Evolutionary conservation across 2,113 vertebrate species (phyloP), one percentile per base, ranked within the genome.

Genomic region (Romanogobio albipinnatus): DNA sequence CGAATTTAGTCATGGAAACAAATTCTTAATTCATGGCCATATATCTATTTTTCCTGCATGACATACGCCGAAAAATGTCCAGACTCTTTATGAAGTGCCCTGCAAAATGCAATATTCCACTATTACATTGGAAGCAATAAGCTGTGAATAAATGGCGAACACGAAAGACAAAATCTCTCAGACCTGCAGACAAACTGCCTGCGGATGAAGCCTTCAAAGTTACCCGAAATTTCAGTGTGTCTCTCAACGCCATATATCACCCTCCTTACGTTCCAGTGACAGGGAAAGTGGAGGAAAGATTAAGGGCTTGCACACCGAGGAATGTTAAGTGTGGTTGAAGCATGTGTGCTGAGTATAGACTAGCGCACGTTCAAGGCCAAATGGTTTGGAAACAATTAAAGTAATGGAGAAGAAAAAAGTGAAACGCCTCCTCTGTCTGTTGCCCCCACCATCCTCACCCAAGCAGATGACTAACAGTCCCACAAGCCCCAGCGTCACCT

Each of bases 281-380:
- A 88, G 87, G 85, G 87, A 88, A 88, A 88, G 87, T 88, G 87
- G 87, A 86, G 85, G 87, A 88, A 88, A 88, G 87, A 88, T 88
- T 88, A 88, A 88, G 87, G 87, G 87, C 85, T 88, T 88, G 87
- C 51, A 78, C 85, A 84, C 87, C 82, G 73, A 86, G 82, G 87
- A 88, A 88, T 88, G 85, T 86, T 88, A 88, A 88, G 85, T 88
- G 87, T 88, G 87, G 85, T 84, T 81, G 85, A 86, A 86, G 85
- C 87, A 86, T 88, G 87, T 88, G 87, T 53, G 87, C 71, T n/a
- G 82, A 84, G 82, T 80, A 82, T 73, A 80, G 85, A 83, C 85
- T 77, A 74, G 68, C 45, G 82, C 85, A 78, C 82, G 77, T 79
- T 84, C 85, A 88, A 86, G 87, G 87, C 87, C 85, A 86, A 88